Conservation (phyloP, 2,797 vertebrate genomes). For the Gouania willdenowi region DNA sequence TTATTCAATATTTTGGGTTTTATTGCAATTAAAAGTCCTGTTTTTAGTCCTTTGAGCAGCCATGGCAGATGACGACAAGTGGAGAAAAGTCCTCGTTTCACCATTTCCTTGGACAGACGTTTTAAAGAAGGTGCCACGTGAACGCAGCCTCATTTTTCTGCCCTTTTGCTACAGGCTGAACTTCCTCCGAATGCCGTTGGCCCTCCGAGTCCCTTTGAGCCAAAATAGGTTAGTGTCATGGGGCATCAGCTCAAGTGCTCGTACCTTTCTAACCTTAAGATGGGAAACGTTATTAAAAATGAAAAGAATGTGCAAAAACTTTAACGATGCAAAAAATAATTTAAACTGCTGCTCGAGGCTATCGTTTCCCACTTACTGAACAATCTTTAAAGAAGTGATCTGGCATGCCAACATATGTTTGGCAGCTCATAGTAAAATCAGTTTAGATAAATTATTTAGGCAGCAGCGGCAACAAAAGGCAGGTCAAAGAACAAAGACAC, state of each 20-base stretch:
- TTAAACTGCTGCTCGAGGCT: no score
- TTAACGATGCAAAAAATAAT: no score
- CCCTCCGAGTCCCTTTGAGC: conserved; percentile 22
- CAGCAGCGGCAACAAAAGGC: background rate
- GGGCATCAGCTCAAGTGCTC: conserved; percentile 10
- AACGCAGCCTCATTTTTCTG: conserved; percentile 26
- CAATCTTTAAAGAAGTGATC: conserved; percentile 2
- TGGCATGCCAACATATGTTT: background rate
- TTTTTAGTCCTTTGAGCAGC: no score
- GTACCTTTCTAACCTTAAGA: conserved; percentile 19
- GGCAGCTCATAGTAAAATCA: conserved; percentile 10
- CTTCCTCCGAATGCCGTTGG: conserved; percentile 26
- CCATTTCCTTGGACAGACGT: background rate
- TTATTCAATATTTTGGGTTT: no score
- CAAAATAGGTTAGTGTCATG: conserved; percentile 16
- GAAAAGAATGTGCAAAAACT: no score
- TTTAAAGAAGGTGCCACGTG: conserved; percentile 10
- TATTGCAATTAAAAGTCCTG: no score
- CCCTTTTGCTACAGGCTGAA: conserved; percentile 18
- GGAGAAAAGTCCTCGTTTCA: no score
- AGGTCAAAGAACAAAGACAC: conserved; percentile 22
- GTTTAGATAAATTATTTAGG: no score
- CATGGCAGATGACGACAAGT: no score
- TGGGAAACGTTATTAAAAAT: no score
- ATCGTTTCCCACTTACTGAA: no score